These are phyloP conservation scores for Scylla paramamosain DNA, from an alignment of 1,140 invertebrate genomes.

Conservation along the genomic window DNA sequence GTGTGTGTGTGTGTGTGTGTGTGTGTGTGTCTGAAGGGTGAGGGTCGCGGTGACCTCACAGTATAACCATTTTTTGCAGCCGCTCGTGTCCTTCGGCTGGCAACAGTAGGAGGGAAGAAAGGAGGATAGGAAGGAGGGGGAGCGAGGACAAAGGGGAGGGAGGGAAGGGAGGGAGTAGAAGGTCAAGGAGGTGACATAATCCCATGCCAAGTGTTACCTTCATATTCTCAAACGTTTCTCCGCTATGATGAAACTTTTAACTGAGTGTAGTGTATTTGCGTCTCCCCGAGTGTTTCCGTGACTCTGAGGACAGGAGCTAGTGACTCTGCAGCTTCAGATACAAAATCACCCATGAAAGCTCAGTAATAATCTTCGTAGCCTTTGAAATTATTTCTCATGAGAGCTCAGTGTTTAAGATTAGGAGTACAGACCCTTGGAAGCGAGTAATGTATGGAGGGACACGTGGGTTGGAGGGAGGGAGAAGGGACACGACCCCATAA, in stretches of 20 bases:
- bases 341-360: background rate
- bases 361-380: background rate
- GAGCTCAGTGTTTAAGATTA: too few relatives aligned
- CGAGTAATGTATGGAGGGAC: too few relatives aligned
- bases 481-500: too few relatives aligned
- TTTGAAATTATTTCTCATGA: background rate
- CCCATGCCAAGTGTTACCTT: background rate
- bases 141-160: background rate
- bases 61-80: too few relatives aligned
- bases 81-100: too few relatives aligned
- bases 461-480: too few relatives aligned
- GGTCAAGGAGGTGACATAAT: background rate
- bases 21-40: background rate
- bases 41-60: background rate
- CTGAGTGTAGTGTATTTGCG: background rate
- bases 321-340: background rate
- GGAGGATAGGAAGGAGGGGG: background rate
- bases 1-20: constrained; percentile 29
- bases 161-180: background rate
- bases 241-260: background rate
- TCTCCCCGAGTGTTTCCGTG: background rate
- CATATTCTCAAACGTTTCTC: background rate
- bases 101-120: background rate
- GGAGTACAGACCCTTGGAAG: too few relatives aligned
- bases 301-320: background rate